These are phyloP conservation scores for Psilopogon haemacephalus DNA, from an alignment of 2,113 vertebrate species.

Conservation along the genomic window DNA sequence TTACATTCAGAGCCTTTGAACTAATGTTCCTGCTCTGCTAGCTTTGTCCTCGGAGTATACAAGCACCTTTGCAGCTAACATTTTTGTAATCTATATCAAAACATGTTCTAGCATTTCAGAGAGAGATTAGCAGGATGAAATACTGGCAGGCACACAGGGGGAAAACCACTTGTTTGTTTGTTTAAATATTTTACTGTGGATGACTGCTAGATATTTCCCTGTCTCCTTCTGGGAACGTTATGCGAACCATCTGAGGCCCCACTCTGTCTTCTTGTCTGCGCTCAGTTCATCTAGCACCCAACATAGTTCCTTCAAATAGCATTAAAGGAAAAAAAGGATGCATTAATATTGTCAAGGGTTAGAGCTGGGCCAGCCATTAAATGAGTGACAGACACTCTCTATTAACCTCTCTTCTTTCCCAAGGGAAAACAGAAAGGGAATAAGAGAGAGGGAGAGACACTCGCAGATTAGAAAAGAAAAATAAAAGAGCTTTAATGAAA, in stretches of 20 bases:
- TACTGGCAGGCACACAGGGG: slow-evolving; percentile 25
- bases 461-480: too few species aligned
- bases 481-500: too few species aligned
- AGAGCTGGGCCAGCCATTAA: too few species aligned
- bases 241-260: background rate
- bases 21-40: background rate
- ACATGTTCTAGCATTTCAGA: slow-evolving; percentile 63
- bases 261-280: background rate
- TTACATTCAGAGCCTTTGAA: slow-evolving; percentile 46
- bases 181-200: slow-evolving; percentile 62
- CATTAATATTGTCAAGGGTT: background rate
- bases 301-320: background rate
- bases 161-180: slow-evolving; percentile 63
- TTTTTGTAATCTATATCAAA: slow-evolving; percentile 61
- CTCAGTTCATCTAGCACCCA: background rate
- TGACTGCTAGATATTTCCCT: slow-evolving; percentile 6
- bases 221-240: slow-evolving; percentile 8
- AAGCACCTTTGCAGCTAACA: slow-evolving; percentile 7
- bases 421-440: too few species aligned
- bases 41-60: slow-evolving; percentile 26
- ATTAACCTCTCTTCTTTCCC: too few species aligned
- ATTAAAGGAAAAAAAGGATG: background rate
- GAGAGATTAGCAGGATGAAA: slow-evolving; percentile 64
- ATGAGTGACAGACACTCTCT: too few species aligned
- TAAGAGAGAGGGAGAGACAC: too few species aligned